phyloP scores from a whole-genome alignment of 2,888 invertebrate species.

The Apantesis nais region DNA sequence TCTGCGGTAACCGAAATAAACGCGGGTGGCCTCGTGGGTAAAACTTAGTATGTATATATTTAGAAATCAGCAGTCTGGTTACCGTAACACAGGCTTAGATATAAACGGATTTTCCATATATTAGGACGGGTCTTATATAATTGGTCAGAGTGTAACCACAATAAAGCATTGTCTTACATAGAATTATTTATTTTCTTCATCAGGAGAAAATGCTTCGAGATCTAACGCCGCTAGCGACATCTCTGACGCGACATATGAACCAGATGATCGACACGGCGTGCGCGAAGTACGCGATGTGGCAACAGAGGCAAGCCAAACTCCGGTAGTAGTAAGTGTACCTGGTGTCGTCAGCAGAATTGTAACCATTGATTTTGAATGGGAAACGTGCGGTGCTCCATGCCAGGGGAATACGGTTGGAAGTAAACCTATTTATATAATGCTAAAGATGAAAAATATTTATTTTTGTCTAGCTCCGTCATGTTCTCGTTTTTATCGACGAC shows the following conservation, averaged over 20 bases:
- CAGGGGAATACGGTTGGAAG: background rate
- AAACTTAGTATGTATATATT: no score
- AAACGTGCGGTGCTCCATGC: background rate
- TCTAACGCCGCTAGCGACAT: conserved; percentile 91
- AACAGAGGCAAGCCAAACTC: conserved; percentile 87
- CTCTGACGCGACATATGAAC: conserved; percentile 94
- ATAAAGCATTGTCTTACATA: background rate
- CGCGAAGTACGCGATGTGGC: conserved; percentile 95
- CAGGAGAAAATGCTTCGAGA: conserved; percentile 93
- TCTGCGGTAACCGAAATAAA: no score
- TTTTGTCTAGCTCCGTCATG: background rate
- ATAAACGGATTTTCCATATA: background rate
- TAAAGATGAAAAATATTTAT: background rate
- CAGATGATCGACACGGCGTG: conserved; percentile 94
- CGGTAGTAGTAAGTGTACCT: conserved; percentile 70
- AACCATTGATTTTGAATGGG: background rate
- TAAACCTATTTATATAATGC: background rate
- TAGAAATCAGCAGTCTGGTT: no score
- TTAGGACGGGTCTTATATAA: background rate
- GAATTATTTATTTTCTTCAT: conserved; percentile 18
- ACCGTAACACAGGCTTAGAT: background rate
- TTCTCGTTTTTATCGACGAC: background rate
- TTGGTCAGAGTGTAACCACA: background rate
- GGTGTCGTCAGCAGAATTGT: conserved; percentile 47
- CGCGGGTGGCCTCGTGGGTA: no score